phyloP scores from a whole-genome alignment of 2,888 invertebrate genomes.

The Epistrophella euchroma region DNA sequence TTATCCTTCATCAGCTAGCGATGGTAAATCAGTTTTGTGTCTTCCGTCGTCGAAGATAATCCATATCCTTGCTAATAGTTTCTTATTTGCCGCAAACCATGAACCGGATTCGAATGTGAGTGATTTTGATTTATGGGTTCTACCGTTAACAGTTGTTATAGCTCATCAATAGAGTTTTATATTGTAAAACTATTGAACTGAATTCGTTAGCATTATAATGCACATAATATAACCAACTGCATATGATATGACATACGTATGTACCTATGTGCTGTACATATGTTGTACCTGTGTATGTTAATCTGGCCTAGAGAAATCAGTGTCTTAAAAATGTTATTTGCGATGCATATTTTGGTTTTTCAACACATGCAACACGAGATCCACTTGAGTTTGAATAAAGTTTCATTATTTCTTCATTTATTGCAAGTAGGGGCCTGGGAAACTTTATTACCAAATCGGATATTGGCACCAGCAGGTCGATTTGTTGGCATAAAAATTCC shows the following conservation, averaged over 20 bases:
- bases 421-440: slow-evolving; percentile 38
- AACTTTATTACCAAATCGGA: slow-evolving; percentile 43
- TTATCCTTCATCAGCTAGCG: slow-evolving; percentile 49
- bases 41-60: slow-evolving; percentile 45
- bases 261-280: too few species aligned
- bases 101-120: slow-evolving; percentile 62
- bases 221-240: slow-evolving; percentile 16
- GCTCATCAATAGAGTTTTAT: slow-evolving; percentile 35
- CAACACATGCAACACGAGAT: slow-evolving; percentile 70
- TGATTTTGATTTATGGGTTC: slow-evolving; percentile 60
- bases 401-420: slow-evolving; percentile 6
- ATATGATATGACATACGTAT: slow-evolving; percentile 27
- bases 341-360: slow-evolving; percentile 63
- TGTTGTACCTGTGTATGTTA: too few species aligned
- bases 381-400: slow-evolving; percentile 38
- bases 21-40: slow-evolving; percentile 49
- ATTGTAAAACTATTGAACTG: slow-evolving; percentile 16
- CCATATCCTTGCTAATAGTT: slow-evolving; percentile 13
- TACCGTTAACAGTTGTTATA: slow-evolving; percentile 15
- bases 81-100: slow-evolving; percentile 43
- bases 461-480: slow-evolving; percentile 47
- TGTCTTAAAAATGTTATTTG: slow-evolving; percentile 60
- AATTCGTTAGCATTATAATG: slow-evolving; percentile 1
- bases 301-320: slow-evolving; percentile 56
- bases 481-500: slow-evolving; percentile 6